Evolutionary conservation across 1,140 invertebrate genomes (phyloP), one percentile per base, ranked within the genome.

Genomic region (Papilio polytes): DNA sequence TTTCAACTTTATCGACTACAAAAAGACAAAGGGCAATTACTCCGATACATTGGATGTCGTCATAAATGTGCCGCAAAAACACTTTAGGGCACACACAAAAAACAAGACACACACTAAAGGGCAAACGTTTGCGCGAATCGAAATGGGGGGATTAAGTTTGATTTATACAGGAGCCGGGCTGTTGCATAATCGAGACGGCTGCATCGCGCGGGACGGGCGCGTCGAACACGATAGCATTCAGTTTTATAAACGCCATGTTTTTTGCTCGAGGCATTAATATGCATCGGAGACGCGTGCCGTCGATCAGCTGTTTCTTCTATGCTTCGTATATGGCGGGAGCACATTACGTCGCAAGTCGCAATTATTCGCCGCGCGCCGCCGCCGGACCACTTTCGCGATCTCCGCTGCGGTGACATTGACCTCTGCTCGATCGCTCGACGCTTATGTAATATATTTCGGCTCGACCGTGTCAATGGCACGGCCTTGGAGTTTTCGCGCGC

Each of bases 241-340:
- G 91, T 90, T 91, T 92, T 91, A 91, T 91, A 84, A 85, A 82
- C 86, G 88, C 44, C n/a, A 48, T 92, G 93, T 92, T 92, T 93
- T 88, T 88, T 77, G 85, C 88, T 87, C 88, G 88, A 85, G 84
- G 83, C 91, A 92, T 93, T 90, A 92, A 94, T 92, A 92, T 93
- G 90, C 91, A 90, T 87, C 86, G 84, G 84, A 86, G 88, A 89
- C 91, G 93, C 91, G 93, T 93, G 92, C 91, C 91, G 81, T 74
- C 87, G 91, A 86, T 94, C 93, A 94, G 92, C 92, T 94, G 93
- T 94, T 92, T 92, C 89, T 93, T 92, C 92, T 94, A 93, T 91
- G 88, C 86, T 74, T 90, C 93, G 88, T 94, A 92, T 85, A 94
- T 87, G 93, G 93, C 91, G 93, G 92, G 92, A 92, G 84, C 84